phyloP scores from a whole-genome alignment of 2,797 vertebrate genomes.

The Nyctibius grandis region DNA sequence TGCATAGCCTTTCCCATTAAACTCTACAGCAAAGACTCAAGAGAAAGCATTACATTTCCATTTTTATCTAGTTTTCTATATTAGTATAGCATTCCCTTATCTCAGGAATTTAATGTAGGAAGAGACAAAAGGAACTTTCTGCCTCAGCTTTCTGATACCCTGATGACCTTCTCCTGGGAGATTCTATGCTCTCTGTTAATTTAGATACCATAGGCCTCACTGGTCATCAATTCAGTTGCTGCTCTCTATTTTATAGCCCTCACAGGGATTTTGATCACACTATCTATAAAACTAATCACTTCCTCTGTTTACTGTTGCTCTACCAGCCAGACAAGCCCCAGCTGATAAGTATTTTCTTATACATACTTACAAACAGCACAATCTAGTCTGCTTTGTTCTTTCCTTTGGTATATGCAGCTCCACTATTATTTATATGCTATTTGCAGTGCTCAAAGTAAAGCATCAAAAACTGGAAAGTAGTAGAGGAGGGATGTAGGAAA shows the following conservation, averaged over 20 bases:
- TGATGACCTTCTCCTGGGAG: conserved; percentile 7
- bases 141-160: conserved; percentile 15
- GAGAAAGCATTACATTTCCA: neutral
- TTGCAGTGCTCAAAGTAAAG: neutral
- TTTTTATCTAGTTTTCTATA: neutral
- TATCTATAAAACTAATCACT: neutral
- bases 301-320: neutral
- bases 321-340: neutral
- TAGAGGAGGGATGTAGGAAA: neutral
- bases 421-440: neutral
- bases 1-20: neutral
- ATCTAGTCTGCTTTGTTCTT: neutral
- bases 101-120: conserved; percentile 4
- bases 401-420: neutral
- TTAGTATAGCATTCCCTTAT: neutral
- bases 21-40: neutral
- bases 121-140: conserved; percentile 22
- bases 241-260: neutral
- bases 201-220: conserved; percentile 42
- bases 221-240: conserved; percentile 14
- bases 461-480: neutral
- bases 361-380: neutral
- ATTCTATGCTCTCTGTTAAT: neutral
- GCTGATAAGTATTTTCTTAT: neutral
- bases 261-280: neutral